Evolutionary conservation across 2,113 vertebrate species (phyloP).

Genomic region (Toxotes jaculatrix): DNA sequence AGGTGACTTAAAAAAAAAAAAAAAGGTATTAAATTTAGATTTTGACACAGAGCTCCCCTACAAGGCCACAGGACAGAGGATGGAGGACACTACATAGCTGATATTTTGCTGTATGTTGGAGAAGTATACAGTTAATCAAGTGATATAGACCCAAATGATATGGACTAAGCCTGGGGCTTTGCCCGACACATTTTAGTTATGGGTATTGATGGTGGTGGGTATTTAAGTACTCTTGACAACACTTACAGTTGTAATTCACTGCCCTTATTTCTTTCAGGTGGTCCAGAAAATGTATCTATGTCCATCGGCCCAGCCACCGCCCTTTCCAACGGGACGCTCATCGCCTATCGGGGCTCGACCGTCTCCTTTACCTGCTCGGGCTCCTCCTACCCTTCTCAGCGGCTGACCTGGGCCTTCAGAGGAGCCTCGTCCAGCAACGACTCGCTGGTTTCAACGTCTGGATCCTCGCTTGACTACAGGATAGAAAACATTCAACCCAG

Average conservation of each 20-base stretch:
- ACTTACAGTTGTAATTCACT: background rate
- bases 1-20: no score
- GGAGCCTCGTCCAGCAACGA: background rate
- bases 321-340: slow-evolving; percentile 83
- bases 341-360: slow-evolving; percentile 46
- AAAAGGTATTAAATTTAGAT: no score
- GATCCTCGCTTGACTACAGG: slow-evolving; percentile 62
- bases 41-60: no score
- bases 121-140: no score
- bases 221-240: background rate
- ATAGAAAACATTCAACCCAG: slow-evolving; percentile 70
- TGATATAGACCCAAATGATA: no score
- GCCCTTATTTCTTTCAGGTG: slow-evolving; percentile 73
- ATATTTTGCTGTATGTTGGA: no score
- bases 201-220: background rate
- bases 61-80: no score
- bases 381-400: slow-evolving; percentile 67
- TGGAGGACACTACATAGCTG: no score
- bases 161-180: no score
- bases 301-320: slow-evolving; percentile 59
- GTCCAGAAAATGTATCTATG: slow-evolving; percentile 68
- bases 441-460: slow-evolving; percentile 42
- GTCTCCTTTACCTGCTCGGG: slow-evolving; percentile 84
- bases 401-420: slow-evolving; percentile 79
- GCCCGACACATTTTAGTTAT: background rate